Evolutionary conservation across 2,113 vertebrate genomes (phyloP), one percentile per base, ranked within the genome.

Genomic region (Paralichthys olivaceus): DNA sequence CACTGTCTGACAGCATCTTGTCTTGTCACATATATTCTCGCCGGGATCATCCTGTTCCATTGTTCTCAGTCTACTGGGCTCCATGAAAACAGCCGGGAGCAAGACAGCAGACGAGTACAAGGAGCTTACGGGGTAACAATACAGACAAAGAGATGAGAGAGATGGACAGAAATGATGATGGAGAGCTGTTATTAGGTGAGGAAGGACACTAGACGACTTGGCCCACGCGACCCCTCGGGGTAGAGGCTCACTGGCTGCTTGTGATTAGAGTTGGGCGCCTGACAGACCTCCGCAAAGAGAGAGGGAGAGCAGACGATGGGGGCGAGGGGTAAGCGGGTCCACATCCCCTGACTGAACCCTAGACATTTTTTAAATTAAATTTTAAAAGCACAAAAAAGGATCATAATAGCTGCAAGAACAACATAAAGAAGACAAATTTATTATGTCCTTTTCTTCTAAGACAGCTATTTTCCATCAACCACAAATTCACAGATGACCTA

Each of bases 111-210:
- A 74, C 17, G 34, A 60, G 57, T 6, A 20, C 68, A 64, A 66
- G 72, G 80, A 85, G 80, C 70, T 87, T 72, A 77, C 69, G 45
- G 72, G 73, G 75, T 79, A 77, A 80, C 84, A 58, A 81, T 45
- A 75, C 85, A 85, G 84, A 90, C 73, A 72, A 76, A 70, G 65
- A 61, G 82, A 84, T 47, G 86, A 74, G 72, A 57, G 60, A 77
- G 70, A 86, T 22, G 61, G 85, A 87, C 84, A 87, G 71, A 83
- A 84, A 93, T 89, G 87, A 91, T 92, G 90, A 93, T 90, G 86
- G 89, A 93, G 85, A 86, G 89, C 78, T 78, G 86, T 90, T 91
- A 86, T 92, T 91, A 91, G 87, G 69, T 55, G 79, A 84, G 68
- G 83, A 92, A 90, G 93, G 90, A 92, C 91, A 90, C 57, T 83